These are phyloP conservation scores for Drosophila seguyi DNA, from an alignment of 1,140 invertebrate species.

Conservation along the genomic window DNA sequence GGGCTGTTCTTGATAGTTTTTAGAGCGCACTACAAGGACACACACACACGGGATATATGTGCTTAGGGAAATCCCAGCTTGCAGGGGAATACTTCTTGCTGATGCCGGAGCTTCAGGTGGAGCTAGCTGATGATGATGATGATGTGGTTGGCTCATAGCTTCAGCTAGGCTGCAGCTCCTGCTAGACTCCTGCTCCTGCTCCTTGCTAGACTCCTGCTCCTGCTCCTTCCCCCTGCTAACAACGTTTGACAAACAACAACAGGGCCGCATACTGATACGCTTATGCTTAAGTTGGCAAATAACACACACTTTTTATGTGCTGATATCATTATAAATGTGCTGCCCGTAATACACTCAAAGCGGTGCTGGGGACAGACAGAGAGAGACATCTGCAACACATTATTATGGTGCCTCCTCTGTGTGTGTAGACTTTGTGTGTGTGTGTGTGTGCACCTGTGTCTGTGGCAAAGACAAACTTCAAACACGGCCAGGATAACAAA, in stretches of 20 bases:
- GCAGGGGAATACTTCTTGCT: conserved; percentile 24
- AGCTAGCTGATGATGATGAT: conserved; percentile 21
- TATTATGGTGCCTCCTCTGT: conserved; percentile 32
- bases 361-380: conserved; percentile 9
- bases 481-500: conserved; percentile 18
- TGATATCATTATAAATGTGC: conserved; percentile 56
- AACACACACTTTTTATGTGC: conserved; percentile 55
- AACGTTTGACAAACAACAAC: conserved; percentile 52
- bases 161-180: neutral
- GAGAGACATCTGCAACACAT: conserved; percentile 24
- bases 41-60: neutral
- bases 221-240: conserved; percentile 16
- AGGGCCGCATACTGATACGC: conserved; percentile 24
- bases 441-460: neutral
- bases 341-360: conserved; percentile 51
- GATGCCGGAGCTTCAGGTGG: conserved; percentile 11
- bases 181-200: conserved; percentile 3
- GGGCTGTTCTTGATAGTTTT: conserved; percentile 39
- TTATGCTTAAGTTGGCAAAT: conserved; percentile 56
- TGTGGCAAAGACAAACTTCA: conserved; percentile 4
- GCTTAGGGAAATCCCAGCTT: conserved; percentile 39
- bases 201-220: neutral
- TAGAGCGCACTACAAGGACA: conserved; percentile 36
- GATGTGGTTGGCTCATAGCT: conserved; percentile 28
- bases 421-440: conserved; percentile 7